A percentile compares a stretch with the other conserved stretches of the same genome.
These are phyloP conservation scores for Oxyura jamaicensis DNA, from an alignment of 2,113 vertebrate species.

Conservation along the genomic window DNA sequence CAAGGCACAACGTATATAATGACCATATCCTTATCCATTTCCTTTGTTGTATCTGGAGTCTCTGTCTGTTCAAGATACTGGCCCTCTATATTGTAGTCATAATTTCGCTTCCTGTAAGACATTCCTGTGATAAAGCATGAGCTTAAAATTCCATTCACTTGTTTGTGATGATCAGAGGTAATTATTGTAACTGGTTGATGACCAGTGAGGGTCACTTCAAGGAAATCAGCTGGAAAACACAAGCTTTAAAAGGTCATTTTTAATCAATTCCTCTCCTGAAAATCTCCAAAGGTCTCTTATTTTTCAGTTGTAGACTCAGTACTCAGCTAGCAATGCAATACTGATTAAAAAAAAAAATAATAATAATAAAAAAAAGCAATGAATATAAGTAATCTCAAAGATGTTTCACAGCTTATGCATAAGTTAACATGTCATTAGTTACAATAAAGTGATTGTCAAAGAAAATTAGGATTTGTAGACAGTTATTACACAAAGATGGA, in stretches of 20 bases:
- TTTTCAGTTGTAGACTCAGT: not conserved
- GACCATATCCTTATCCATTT: not conserved
- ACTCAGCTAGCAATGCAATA: not conserved
- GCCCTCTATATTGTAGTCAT: not conserved
- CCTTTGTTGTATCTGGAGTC: not conserved
- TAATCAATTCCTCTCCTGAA: not conserved
- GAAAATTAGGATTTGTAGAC: not conserved
- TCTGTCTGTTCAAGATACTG: not conserved
- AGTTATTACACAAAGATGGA: not conserved
- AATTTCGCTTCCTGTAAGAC: conserved; percentile 3
- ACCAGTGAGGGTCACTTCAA: not conserved
- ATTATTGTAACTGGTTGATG: not conserved
- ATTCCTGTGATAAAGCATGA: not conserved
- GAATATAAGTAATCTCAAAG: not conserved
- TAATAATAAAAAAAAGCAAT: not conserved
- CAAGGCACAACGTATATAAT: not conserved
- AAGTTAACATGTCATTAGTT: not conserved
- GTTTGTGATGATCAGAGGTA: not conserved
- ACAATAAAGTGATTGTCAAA: not conserved
- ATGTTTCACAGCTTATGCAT: not conserved
- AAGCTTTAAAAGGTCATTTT: not conserved
- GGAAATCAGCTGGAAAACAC: not conserved
- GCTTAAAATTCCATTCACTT: conserved; percentile 2
- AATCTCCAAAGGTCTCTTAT: not conserved
- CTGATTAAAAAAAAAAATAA: not conserved